Evolutionary conservation across 2,797 vertebrate species (phyloP).

Genomic region (Bradypodion pumilum): DNA sequence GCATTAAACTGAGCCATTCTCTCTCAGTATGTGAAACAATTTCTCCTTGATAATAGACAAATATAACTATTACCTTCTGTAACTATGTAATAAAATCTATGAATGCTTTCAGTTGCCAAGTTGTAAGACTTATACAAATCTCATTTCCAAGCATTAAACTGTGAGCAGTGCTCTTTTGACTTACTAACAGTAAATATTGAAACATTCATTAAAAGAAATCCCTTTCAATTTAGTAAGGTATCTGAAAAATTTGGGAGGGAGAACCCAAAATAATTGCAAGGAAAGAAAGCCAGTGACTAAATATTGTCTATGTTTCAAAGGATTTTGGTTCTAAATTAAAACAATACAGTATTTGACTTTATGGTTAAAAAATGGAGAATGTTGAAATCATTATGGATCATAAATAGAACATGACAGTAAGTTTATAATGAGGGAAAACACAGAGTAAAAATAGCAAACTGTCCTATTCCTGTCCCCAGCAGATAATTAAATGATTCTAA

Average conservation of each 20-base stretch:
- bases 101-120: not conserved
- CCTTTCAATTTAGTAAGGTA: not conserved
- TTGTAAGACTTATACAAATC: not conserved
- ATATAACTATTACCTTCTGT: constrained; percentile 53
- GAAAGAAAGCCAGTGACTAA: constrained; percentile 28
- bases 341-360: constrained; percentile 3
- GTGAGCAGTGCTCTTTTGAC: constrained; percentile 33
- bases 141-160: constrained; percentile 27
- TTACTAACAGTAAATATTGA: constrained; percentile 62
- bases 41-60: constrained; percentile 33
- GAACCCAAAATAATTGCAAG: too few species aligned
- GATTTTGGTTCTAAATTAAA: constrained; percentile 48
- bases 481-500: not conserved
- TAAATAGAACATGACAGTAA: constrained; percentile 74
- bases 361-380: constrained; percentile 49
- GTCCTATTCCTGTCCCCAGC: constrained; percentile 54
- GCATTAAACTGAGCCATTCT: not conserved
- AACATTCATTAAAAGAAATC: constrained; percentile 42
- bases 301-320: constrained; percentile 65
- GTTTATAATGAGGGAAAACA: constrained; percentile 62
- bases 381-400: constrained; percentile 81
- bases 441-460: constrained; percentile 64
- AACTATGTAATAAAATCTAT: constrained; percentile 25
- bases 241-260: too few species aligned
- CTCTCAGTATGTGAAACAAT: not conserved